Evolutionary conservation across 2,113 vertebrate species (phyloP), one percentile per base, ranked within the genome.

Genomic region (Catharus fuscescens): DNA sequence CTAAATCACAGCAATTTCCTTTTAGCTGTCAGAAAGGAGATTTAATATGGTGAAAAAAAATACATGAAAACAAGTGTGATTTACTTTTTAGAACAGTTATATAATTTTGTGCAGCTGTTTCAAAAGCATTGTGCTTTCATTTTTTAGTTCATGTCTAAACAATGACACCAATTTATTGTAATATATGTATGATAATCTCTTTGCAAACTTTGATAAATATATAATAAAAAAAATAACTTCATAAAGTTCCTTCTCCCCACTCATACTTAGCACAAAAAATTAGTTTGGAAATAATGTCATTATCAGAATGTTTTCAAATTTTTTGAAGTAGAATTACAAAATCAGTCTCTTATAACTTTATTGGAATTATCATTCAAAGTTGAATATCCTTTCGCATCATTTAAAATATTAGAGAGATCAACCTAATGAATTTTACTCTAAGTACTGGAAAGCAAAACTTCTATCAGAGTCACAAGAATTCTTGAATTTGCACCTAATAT

Each of bases 1-100:
- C 90, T 97, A 97, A 98, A 98, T 97, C 95, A 97, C 94, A 95
- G 92, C 95, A 97, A 98, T 97, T 97, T 97, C 85, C 89, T 93
- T 89, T 95, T 79, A 81, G 93, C 90, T 98, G 94, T 96, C 97
- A 97, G 59, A 85, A 96, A 92, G 38, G 19, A 97, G 93, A 97
- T 97, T 98, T 97, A 98, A 97, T 97, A 96, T 29, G 26, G 31
- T 69, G 84, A 98, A 97, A 97, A 96, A 97, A 90, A 96, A 96
- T 57, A 90, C 86, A 96, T 79, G 59, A 77, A 81, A 86, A 71
- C 95, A 95, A 94, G 42, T 42, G 45, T 61, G 86, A 90, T 97
- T 94, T 95, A 72, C 61, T 95, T 95, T 90, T 91, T n/a, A 83
- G 85, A 65, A 81, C 59, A 95, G 61, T 91, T 95, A 72, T 70